These are phyloP conservation scores for Austrofundulus limnaeus DNA, from an alignment of 2,113 vertebrate species.

Conservation along the genomic window DNA sequence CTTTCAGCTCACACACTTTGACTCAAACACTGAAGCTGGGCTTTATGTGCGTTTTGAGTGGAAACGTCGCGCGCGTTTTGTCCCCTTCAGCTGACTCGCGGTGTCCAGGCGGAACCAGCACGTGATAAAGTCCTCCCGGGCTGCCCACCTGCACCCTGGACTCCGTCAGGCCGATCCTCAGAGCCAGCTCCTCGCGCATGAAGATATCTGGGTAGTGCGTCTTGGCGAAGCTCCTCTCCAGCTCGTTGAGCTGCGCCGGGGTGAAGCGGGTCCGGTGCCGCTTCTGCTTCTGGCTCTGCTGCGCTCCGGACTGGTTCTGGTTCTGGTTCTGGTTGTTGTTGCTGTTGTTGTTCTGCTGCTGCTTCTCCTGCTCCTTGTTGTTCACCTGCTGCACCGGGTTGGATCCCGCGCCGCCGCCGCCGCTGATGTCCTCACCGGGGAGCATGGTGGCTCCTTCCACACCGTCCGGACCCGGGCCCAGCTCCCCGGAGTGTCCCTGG, in stretches of 20 bases:
- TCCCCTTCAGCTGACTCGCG: background rate
- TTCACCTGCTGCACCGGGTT: slow-evolving; percentile 86
- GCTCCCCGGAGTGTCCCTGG: slow-evolving; percentile 88
- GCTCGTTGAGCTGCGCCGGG: slow-evolving; percentile 93
- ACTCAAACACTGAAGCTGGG: too few relatives aligned
- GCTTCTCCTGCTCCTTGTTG: slow-evolving; percentile 89
- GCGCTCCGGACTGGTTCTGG: slow-evolving; percentile 75
- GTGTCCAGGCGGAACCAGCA: background rate
- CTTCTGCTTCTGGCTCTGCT: slow-evolving; percentile 93
- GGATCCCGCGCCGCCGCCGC: slow-evolving; percentile 81
- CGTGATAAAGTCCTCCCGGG: too few relatives aligned
- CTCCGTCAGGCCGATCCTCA: slow-evolving; percentile 93
- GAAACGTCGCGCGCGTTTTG: too few relatives aligned
- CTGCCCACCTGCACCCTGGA: slow-evolving; percentile 91
- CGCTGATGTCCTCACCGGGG: slow-evolving; percentile 89
- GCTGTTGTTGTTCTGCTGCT: slow-evolving; percentile 76
- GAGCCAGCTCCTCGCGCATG: slow-evolving; percentile 94
- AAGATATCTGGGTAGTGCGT: slow-evolving; percentile 97
- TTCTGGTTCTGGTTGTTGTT: slow-evolving; percentile 39
- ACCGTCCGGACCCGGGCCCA: slow-evolving; percentile 85
- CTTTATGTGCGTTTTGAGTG: too few relatives aligned
- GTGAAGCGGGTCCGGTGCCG: slow-evolving; percentile 96
- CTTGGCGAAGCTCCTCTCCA: slow-evolving; percentile 96
- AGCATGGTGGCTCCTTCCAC: slow-evolving; percentile 92
- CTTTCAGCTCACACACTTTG: too few relatives aligned